Percentiles rank a stretch among this genome's conserved stretches.
These are phyloP conservation scores for Actinia equina DNA, from an alignment of 64 coral and sea anemone genomes.

Conservation along the genomic window DNA sequence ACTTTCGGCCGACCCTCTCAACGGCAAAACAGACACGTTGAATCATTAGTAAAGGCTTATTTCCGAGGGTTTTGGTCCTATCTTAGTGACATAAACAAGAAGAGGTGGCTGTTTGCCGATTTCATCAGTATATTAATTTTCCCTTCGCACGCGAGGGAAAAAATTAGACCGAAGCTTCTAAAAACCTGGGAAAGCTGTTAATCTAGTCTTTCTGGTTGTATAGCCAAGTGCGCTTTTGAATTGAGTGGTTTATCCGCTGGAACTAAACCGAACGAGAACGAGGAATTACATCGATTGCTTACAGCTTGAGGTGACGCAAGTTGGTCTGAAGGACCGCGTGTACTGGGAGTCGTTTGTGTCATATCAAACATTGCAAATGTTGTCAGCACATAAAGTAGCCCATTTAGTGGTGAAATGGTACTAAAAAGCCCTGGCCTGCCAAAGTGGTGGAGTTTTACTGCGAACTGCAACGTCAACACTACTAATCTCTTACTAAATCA, in stretches of 20 bases:
- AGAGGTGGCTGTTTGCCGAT: neutral
- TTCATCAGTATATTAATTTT: neutral
- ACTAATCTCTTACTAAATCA: neutral
- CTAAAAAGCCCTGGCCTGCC: neutral
- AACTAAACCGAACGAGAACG: too few relatives aligned
- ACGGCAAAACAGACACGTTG: neutral
- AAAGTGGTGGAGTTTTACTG: neutral
- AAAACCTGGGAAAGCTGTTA: neutral
- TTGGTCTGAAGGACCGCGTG: neutral
- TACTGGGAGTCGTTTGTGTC: neutral
- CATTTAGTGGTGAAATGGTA: constrained; percentile 9
- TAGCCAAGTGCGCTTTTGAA: neutral
- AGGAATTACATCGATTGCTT: neutral
- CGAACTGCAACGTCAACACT: neutral
- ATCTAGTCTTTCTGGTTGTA: neutral
- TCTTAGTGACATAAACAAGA: neutral
- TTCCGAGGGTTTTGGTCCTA: neutral
- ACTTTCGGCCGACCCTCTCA: neutral
- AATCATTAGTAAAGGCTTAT: constrained; percentile 5
- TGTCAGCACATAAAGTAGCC: constrained; percentile 5
- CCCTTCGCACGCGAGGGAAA: neutral
- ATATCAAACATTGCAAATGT: neutral
- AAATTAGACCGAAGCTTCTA: neutral
- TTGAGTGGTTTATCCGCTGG: neutral
- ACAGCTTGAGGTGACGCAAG: neutral